Evolutionary conservation across 2,888 invertebrate species (phyloP), one percentile per base, ranked within the genome.

Genomic region (Cantharis rufa): DNA sequence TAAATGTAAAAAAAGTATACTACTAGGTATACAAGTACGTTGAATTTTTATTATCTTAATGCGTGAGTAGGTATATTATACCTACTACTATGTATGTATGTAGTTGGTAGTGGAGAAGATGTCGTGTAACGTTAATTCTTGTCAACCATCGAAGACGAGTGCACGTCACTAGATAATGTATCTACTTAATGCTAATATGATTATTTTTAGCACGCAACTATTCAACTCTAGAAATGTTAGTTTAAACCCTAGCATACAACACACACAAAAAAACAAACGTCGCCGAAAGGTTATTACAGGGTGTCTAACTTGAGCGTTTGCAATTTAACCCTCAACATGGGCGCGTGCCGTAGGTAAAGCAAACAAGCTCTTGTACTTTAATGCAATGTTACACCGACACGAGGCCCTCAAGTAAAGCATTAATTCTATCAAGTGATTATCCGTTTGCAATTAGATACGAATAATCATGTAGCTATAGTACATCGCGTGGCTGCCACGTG

Each of bases 341-440:
- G 74, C 76, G 73, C 71, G 76, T 78, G 78, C 66, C 78, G 18
- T 72, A 75, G 71, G 78, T 75, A 75, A 24, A 75, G 66, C 79
- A 79, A 80, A 80, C 75, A 79, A 73, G 74, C 74, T 75, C 69
- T 78, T 75, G 71, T 73, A 76, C 79, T 75, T 76, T 79, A 81
- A 81, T 77, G 77, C 80, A 79, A 81, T 79, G 71, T 71, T 80
- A 81, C 72, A 72, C 75, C 76, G 80, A 72, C 86, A 85, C 85
- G 86, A 84, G 86, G 82, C 85, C 81, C 82, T 85, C 85, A 84
- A 86, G 86, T 86, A 83, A 83, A 82, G 84, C 87, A 86, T 86
- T 86, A 87, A 87, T 86, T 87, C 85, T 85, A 87, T 87, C 86
- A 86, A 84, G 83, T 85, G 86, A 86, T 87, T 86, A 86, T 84